These are phyloP conservation scores for Morphnarchus princeps DNA, from an alignment of 2,113 vertebrate species.

Conservation along the genomic window DNA sequence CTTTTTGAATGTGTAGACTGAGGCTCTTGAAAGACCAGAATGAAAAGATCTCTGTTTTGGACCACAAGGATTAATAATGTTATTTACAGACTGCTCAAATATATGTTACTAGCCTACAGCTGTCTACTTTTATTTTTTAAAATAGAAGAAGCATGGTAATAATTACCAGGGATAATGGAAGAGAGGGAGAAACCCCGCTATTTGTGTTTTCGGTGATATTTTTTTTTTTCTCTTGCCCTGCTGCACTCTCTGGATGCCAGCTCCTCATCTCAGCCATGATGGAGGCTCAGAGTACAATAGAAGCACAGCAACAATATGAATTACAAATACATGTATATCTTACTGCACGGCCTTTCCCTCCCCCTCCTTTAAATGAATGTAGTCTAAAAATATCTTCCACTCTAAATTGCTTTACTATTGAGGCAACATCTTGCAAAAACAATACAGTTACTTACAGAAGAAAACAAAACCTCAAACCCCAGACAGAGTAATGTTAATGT, in stretches of 20 bases:
- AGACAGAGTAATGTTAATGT: background rate
- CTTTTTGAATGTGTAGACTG: constrained; percentile 47
- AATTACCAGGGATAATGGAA: constrained; percentile 9
- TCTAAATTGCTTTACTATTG: constrained; percentile 69
- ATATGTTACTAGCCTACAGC: background rate
- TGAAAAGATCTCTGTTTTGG: constrained; percentile 42
- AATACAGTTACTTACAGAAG: background rate
- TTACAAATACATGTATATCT: constrained; percentile 75
- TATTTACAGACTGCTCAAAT: constrained; percentile 2
- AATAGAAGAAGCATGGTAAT: background rate
- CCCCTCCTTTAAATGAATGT: constrained; percentile 63
- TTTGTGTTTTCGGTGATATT: constrained; percentile 2
- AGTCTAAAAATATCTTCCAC: constrained; percentile 67
- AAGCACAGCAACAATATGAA: constrained; percentile 72
- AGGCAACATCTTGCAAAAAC: constrained; percentile 38
- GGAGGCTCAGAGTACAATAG: constrained; percentile 69
- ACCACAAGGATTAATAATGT: constrained; percentile 19
- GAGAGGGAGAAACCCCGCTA: background rate
- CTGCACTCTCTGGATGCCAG: constrained; percentile 44
- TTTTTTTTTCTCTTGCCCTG: constrained; percentile 2
- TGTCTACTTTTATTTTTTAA: background rate
- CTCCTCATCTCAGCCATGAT: constrained; percentile 64
- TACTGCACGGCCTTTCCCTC: constrained; percentile 53
- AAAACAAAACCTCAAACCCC: background rate
- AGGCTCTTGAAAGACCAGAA: constrained; percentile 46